A percentile compares a stretch with the other conserved stretches of the same genome.
phyloP scores from a whole-genome alignment of 2,797 vertebrate genomes.

The Protosalanx chinensis region DNA sequence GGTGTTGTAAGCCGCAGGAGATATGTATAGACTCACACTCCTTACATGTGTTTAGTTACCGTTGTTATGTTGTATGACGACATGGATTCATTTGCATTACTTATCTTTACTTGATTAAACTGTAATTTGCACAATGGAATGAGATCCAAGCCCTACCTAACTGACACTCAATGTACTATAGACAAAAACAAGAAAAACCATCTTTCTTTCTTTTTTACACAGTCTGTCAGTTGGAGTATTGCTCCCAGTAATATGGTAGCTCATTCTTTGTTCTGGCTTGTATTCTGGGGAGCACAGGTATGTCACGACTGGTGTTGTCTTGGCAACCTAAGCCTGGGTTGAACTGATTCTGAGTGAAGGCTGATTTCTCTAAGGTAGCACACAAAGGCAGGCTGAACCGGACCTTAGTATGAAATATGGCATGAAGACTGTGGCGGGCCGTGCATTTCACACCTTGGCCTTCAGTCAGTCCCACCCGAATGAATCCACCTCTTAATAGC shows the following conservation, averaged over 20 bases:
- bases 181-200: too few relatives aligned
- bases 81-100: too few relatives aligned
- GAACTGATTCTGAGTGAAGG: slow-evolving; percentile 31
- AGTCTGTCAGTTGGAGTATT: neutral
- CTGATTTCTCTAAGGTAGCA: slow-evolving; percentile 39
- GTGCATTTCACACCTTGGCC: too few relatives aligned
- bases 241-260: neutral
- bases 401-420: neutral
- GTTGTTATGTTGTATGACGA: neutral
- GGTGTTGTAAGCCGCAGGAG: neutral
- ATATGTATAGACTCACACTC: too few relatives aligned
- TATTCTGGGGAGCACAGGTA: slow-evolving; percentile 40
- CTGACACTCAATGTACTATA: too few relatives aligned
- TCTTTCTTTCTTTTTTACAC: neutral
- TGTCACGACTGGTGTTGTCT: slow-evolving; percentile 58
- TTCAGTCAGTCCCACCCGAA: too few relatives aligned
- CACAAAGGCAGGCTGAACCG: neutral
- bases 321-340: slow-evolving; percentile 50
- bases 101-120: too few relatives aligned
- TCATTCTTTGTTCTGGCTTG: slow-evolving; percentile 23
- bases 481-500: too few relatives aligned
- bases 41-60: neutral
- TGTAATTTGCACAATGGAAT: too few relatives aligned
- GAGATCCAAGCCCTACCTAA: too few relatives aligned
- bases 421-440: neutral